A percentile compares a stretch with the other conserved stretches of the same genome.
Conservation (phyloP, 2,113 vertebrate species). For the Phyllostomus discolor region DNA sequence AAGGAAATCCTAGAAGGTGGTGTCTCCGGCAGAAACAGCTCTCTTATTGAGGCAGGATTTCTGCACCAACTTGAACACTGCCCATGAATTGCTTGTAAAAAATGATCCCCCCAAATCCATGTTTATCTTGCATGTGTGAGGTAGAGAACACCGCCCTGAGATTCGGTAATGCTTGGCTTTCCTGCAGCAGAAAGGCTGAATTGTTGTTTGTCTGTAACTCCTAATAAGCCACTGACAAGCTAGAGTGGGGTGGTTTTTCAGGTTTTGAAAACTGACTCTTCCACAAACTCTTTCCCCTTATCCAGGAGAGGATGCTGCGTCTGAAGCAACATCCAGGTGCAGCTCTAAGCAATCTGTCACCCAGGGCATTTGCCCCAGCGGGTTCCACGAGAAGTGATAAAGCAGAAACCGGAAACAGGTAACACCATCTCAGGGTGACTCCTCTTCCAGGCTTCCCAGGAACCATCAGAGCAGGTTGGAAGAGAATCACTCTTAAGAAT, state of each 20-base stretch:
- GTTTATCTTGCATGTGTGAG: background rate
- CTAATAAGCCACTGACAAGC: background rate
- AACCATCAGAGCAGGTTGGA: background rate
- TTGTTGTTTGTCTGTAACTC: background rate
- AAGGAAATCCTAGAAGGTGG: slow-evolving; percentile 23
- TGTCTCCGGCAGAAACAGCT: background rate
- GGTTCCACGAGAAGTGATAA: background rate
- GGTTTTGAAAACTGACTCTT: background rate
- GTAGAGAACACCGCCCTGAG: background rate
- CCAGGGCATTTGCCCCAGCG: background rate
- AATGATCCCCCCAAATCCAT: background rate
- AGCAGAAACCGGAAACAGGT: background rate
- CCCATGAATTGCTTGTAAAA: background rate
- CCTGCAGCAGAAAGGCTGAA: background rate
- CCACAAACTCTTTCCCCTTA: background rate
- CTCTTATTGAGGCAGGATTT: background rate
- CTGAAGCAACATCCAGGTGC: background rate
- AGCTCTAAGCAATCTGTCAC: background rate
- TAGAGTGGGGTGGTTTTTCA: background rate
- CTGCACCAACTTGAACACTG: background rate
- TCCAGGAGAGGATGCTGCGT: background rate
- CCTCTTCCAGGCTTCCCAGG: background rate
- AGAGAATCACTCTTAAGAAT: background rate
- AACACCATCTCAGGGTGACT: background rate
- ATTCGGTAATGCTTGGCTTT: background rate